phyloP scores from a whole-genome alignment of 2,888 invertebrate genomes.

The Hybos culiciformis region DNA sequence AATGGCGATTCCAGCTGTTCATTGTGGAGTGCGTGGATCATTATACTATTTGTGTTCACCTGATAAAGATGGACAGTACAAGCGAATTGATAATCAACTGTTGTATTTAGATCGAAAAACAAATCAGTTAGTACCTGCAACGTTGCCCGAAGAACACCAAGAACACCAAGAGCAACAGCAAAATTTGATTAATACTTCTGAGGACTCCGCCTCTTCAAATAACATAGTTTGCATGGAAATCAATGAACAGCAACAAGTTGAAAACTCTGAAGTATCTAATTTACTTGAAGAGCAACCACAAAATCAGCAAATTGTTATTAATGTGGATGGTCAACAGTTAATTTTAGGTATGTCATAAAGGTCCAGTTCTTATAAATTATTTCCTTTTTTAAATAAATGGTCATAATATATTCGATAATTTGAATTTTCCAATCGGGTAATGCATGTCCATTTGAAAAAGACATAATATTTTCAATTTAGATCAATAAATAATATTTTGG shows the following conservation, averaged over 20 bases:
- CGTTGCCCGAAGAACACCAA: conserved; percentile 6
- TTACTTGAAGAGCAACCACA: background rate
- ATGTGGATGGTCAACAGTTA: conserved; percentile 10
- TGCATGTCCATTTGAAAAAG: no score
- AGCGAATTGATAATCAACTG: conserved; percentile 52
- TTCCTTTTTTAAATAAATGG: no score
- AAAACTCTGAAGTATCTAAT: background rate
- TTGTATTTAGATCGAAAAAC: conserved; percentile 27
- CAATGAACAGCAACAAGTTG: background rate
- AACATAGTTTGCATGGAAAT: background rate
- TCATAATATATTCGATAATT: no score
- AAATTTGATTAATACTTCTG: no score
- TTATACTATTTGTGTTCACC: conserved; percentile 56
- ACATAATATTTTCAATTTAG: no score
- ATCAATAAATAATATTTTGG: no score
- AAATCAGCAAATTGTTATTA: conserved; percentile 6
- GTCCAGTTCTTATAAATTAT: no score
- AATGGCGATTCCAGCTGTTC: conserved; percentile 58
- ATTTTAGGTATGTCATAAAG: no score
- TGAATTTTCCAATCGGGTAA: no score
- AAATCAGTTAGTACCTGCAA: conserved; percentile 24
- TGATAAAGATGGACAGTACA: conserved; percentile 49
- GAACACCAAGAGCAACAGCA: conserved; percentile 8
- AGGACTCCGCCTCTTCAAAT: no score
- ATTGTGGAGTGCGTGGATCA: conserved; percentile 56